Percentiles rank a stretch among this genome's conserved stretches.
Evolutionary conservation across 2,113 vertebrate species (phyloP).

Genomic region (Dipodomys ordii): DNA sequence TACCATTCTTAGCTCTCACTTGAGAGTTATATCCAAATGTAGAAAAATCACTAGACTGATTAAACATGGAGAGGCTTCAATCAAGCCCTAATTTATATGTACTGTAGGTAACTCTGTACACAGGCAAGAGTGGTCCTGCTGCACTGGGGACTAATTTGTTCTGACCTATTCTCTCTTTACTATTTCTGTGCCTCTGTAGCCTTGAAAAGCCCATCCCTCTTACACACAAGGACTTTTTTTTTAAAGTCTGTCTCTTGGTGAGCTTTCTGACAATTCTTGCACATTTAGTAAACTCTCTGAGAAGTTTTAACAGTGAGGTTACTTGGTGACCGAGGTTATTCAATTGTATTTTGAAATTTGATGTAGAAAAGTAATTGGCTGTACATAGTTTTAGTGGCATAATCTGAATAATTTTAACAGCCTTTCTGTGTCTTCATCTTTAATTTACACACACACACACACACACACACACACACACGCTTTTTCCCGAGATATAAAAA

Average conservation of each 20-base stretch:
- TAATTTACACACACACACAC: too few relatives aligned
- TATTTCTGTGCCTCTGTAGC: background rate
- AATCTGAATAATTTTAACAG: slow-evolving; percentile 51
- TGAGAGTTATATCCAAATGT: background rate
- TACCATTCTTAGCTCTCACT: background rate
- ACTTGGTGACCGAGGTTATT: slow-evolving; percentile 31
- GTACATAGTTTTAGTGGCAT: background rate
- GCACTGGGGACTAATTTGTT: background rate
- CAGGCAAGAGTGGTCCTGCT: background rate
- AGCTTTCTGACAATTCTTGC: slow-evolving; percentile 25
- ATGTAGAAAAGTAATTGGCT: background rate
- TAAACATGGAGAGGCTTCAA: background rate
- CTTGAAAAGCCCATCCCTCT: background rate
- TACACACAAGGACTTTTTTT: background rate
- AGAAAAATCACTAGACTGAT: slow-evolving; percentile 9
- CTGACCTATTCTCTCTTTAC: background rate
- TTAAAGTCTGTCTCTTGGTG: background rate
- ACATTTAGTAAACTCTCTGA: slow-evolving; percentile 2
- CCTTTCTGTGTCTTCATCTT: background rate
- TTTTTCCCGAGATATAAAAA: slow-evolving; percentile 38
- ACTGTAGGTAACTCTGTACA: background rate
- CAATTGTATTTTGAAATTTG: slow-evolving; percentile 31
- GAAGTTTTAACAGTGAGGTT: background rate
- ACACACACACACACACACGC: background rate
- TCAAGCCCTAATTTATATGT: background rate